Evolutionary conservation across 2,113 vertebrate species (phyloP), one percentile per base, ranked within the genome.

Genomic region (Vulpes lagopus): DNA sequence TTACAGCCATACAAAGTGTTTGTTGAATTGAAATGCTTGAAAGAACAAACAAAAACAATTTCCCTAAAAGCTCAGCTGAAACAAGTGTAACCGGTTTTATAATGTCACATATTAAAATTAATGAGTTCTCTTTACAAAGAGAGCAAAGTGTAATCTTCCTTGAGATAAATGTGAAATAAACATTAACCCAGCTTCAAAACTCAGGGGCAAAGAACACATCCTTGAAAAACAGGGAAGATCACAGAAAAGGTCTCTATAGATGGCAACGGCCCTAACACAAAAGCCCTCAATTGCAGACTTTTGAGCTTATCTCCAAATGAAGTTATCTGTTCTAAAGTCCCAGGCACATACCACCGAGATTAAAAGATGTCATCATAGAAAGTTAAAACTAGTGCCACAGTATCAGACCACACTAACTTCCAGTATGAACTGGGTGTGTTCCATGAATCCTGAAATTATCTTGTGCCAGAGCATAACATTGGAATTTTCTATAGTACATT

Each of bases 41-140:
- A 73, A 95, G 73, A 94, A 55, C 51, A 96, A 89, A 94, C 53
- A 20, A 76, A 97, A 98, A 88, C 73, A 96, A 74, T 20, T 89
- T 55, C 17, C 59, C 12, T 57, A 60, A 95, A 95, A 94, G 4
- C 35, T 95, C 55, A n/a, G 81, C 64, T 69, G 71, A 89, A 96
- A 76, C 57, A 79, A 79, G 57, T 32, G 0, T 57, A 95, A 95
- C 81, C 64, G n/a, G 73, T 91, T 97, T 96, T n/a, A 14, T 73
- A 93, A 92, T 55, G 74, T 23, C 83, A 82, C 22, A 3, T 78
- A 22, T 64, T 96, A 80, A 95, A 93, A 95, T 30, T 35, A 93
- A 89, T 67, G 57, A 65, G 81, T 78, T 94, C 69, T 89, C 49
- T 92, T 91, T 73, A 93, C 53, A 90, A 59, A 69, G 38, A 76